Percentiles rank a stretch among this genome's conserved stretches.
phyloP scores from a whole-genome alignment of 2,113 vertebrate species.

The Nibea albiflora region DNA sequence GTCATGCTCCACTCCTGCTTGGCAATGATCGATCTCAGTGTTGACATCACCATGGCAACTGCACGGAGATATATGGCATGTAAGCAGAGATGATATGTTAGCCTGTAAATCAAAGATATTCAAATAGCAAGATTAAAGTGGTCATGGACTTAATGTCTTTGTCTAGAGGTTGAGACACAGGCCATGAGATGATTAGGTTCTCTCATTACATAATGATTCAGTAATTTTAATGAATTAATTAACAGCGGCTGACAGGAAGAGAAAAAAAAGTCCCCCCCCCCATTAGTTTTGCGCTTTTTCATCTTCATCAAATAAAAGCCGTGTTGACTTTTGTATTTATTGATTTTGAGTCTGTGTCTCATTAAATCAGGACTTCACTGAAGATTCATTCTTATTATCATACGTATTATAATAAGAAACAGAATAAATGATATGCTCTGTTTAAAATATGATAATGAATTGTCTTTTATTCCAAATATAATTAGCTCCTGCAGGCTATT shows the following conservation, averaged over 20 bases:
- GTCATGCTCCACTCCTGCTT: conserved; percentile 79
- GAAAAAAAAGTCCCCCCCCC: not conserved
- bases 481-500: conserved; percentile 34
- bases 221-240: conserved; percentile 76
- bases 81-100: conserved; percentile 54
- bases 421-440: conserved; percentile 34
- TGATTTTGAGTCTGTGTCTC: conserved; percentile 58
- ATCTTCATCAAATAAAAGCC: conserved; percentile 53
- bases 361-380: conserved; percentile 54
- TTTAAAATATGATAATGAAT: conserved; percentile 57
- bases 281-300: conserved; percentile 36
- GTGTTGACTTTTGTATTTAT: conserved; percentile 53
- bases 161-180: conserved; percentile 68
- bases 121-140: conserved; percentile 69
- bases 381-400: conserved; percentile 54
- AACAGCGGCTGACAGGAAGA: conserved; percentile 55
- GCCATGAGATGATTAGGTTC: conserved; percentile 73
- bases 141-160: conserved; percentile 70
- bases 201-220: conserved; percentile 75
- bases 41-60: conserved; percentile 76
- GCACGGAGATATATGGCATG: conserved; percentile 60
- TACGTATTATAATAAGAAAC: conserved; percentile 49
- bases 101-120: conserved; percentile 75
- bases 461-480: conserved; percentile 42
- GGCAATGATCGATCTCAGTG: conserved; percentile 77